Evolutionary conservation across 2,797 vertebrate genomes (phyloP), one percentile per base, ranked within the genome.

Genomic region (Peromyscus melanophrys): DNA sequence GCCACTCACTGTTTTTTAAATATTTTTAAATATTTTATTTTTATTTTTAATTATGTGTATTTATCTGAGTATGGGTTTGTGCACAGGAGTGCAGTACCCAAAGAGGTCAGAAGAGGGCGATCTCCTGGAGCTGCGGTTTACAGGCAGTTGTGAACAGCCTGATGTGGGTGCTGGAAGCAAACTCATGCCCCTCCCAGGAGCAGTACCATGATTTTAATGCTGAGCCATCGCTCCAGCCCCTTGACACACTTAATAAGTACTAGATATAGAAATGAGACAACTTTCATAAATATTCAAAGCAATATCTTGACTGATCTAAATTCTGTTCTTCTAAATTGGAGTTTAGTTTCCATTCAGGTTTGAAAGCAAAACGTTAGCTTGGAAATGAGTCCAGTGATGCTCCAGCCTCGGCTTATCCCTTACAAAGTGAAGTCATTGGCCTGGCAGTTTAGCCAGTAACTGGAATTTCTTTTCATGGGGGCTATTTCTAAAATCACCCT

Each of bases 401-500:
- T 43, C 87, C 83, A 67, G 69, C 29, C n/a, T 76, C 71, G 52
- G 52, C 25, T n/a, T 37, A 78, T 81, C 4, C 34, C 94, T 82
- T 25, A 34, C 34, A 89, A 94, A 94, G 21, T 1, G 43, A 40
- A 77, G 27, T 85, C 27, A 37, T 92, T 19, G 37, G 27, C 71
- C 63, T 40, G 61, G 49, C 75, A 49, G 9, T 78, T 69, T 75
- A 69, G 57, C 37, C 21, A 75, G 57, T 27, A 91, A 16, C 34
- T 89, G 67, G 40, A 16, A 21, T 78, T 92, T 89, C 73, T 96
- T 23, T 96, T 94, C 71, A 61, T 59, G 73, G 27, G 27, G 43
- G 25, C 2, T 49, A 0, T 46, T n/a, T 83, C 25, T 80, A 67
- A 95, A 89, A 37, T 55, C 37, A 93, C 57, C 34, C 63, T 43